Evolutionary conservation across 2,888 invertebrate species (phyloP).

Genomic region (Eulithis prunata): DNA sequence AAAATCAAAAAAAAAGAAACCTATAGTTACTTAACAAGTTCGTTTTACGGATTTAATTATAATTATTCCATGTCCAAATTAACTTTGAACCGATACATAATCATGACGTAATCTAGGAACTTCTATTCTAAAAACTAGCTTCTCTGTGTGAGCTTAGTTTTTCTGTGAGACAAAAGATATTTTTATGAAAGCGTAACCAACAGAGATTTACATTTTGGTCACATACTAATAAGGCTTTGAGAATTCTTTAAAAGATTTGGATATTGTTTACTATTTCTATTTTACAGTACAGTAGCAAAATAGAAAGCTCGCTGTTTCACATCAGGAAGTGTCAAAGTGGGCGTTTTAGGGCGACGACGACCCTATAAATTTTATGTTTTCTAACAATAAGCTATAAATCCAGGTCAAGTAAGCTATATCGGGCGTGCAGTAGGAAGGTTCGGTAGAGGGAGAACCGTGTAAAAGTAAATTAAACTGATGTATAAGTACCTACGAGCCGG

Average conservation of each 20-base stretch:
- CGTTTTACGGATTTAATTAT: no score
- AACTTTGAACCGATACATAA: no score
- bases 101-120: no score
- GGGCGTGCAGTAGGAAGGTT: slow-evolving; percentile 45
- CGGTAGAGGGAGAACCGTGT: slow-evolving; percentile 40
- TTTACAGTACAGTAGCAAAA: slow-evolving; percentile 13
- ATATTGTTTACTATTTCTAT: slow-evolving; percentile 2
- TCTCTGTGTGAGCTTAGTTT: no score
- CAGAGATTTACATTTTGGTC: no score
- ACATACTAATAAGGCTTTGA: background rate
- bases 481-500: background rate
- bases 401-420: slow-evolving; percentile 51
- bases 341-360: slow-evolving; percentile 49
- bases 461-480: slow-evolving; percentile 18
- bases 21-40: no score
- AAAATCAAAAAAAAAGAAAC: no score
- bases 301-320: slow-evolving; percentile 35
- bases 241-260: background rate
- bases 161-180: no score
- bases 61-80: no score
- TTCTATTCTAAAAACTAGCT: no score
- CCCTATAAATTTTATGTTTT: slow-evolving; percentile 61
- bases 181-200: no score
- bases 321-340: slow-evolving; percentile 48
- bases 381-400: slow-evolving; percentile 66